Conservation (phyloP, 2,888 invertebrate genomes). For the Chrysopilus asiliformis region DNA sequence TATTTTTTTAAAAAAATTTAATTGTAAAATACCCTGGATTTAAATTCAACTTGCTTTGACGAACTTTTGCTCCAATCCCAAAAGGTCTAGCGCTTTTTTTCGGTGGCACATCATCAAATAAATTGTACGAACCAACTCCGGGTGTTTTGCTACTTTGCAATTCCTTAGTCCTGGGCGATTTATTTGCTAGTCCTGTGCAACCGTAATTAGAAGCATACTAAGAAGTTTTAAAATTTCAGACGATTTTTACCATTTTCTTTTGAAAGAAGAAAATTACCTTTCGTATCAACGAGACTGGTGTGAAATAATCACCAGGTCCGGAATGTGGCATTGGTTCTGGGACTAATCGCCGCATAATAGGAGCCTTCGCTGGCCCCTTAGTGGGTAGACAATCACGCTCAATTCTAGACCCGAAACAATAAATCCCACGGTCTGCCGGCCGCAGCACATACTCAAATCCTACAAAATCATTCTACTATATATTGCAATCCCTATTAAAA, state of each 20-base stretch:
- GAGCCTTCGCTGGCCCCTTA: conserved; percentile 34
- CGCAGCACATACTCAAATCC: conserved; percentile 46
- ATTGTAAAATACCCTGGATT: conserved; percentile 20
- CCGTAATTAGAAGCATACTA: conserved; percentile 26
- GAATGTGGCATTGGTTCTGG: conserved; percentile 23
- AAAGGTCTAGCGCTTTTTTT: conserved; percentile 22
- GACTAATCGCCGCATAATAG: conserved; percentile 38
- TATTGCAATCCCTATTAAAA: too few relatives aligned
- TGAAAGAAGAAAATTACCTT: conserved; percentile 17
- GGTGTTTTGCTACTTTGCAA: conserved; percentile 15
- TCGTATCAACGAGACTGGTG: conserved; percentile 17
- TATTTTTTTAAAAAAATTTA: conserved; percentile 1
- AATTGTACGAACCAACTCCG: conserved; percentile 25
- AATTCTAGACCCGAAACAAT: conserved; percentile 41
- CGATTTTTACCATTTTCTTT: neutral
- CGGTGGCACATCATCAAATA: conserved; percentile 9
- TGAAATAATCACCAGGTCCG: conserved; percentile 23
- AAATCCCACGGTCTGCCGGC: conserved; percentile 34
- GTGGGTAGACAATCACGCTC: conserved; percentile 38
- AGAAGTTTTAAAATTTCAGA: neutral
- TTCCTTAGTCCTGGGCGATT: conserved; percentile 18
- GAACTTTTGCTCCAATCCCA: conserved; percentile 16
- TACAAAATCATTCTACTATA: conserved; percentile 23
- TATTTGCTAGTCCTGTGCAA: conserved; percentile 25
- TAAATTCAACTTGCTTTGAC: conserved; percentile 3